Percentiles rank a stretch among this genome's conserved stretches.
Evolutionary conservation across 2,113 vertebrate species (phyloP).

Genomic region (Piaya cayana): DNA sequence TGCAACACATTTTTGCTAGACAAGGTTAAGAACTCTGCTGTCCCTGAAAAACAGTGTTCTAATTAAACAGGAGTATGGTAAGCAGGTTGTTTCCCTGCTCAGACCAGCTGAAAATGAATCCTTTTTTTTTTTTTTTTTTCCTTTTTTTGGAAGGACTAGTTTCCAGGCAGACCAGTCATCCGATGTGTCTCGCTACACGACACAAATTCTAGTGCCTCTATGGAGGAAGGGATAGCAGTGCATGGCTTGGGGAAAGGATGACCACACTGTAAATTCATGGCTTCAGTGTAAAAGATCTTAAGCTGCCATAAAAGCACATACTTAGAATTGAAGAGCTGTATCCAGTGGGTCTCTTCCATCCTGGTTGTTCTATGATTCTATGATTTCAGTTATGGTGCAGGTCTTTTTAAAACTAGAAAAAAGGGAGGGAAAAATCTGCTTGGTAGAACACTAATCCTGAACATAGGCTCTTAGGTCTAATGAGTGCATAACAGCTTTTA

Average conservation of each 20-base stretch:
- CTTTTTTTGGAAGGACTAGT: neutral
- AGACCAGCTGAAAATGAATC: slow-evolving; percentile 45
- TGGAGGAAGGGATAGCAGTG: neutral
- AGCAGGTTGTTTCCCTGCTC: slow-evolving; percentile 59
- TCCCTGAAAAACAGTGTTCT: slow-evolving; percentile 65
- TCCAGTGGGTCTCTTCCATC: no score
- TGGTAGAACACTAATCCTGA: neutral
- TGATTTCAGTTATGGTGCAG: fast-evolving
- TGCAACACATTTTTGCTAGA: slow-evolving; percentile 66
- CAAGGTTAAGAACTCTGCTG: slow-evolving; percentile 69
- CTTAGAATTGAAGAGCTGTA: neutral
- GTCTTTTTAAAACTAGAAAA: neutral
- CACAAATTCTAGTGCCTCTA: neutral
- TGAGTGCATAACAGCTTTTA: neutral
- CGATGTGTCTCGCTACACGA: neutral
- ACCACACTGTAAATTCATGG: neutral
- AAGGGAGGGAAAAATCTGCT: neutral
- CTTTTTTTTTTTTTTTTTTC: neutral
- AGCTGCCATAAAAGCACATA: neutral
- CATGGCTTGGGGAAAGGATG: neutral
- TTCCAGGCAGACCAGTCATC: neutral
- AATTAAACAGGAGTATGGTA: slow-evolving; percentile 64
- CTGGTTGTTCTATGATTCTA: no score
- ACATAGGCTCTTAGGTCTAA: neutral
- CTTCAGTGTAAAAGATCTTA: neutral